phyloP scores from a whole-genome alignment of 2,797 vertebrate genomes.

The Micromesistius poutassou region DNA sequence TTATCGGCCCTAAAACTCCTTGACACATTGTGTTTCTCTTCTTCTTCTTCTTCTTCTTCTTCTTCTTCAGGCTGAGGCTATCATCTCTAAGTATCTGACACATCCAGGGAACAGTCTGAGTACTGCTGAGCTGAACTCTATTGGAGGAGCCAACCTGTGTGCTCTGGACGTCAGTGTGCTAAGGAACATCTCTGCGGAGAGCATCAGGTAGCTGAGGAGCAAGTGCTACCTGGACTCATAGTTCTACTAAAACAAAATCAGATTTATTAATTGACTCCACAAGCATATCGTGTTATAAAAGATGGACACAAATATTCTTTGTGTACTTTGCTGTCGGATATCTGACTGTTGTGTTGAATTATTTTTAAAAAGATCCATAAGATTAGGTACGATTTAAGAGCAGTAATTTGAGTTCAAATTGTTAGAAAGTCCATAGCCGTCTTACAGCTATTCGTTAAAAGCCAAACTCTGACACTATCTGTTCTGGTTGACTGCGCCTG shows the following conservation, averaged over 20 bases:
- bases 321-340: background rate
- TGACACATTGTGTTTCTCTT: background rate
- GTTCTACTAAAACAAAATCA: background rate
- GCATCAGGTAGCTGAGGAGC: constrained; percentile 52
- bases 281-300: background rate
- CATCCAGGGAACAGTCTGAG: constrained; percentile 53
- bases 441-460: background rate
- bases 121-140: constrained; percentile 54
- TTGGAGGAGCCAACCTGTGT: constrained; percentile 67
- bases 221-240: background rate
- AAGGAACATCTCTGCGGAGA: constrained; percentile 43
- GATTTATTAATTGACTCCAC: background rate
- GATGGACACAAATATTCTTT: background rate
- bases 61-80: constrained; percentile 51
- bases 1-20: background rate
- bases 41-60: constrained; percentile 6
- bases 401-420: background rate
- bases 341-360: background rate
- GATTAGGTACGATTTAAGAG: background rate
- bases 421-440: background rate
- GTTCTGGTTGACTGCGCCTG: background rate
- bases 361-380: background rate
- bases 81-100: constrained; percentile 70
- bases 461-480: background rate
- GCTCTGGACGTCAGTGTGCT: constrained; percentile 46